Conservation (phyloP, 2,113 vertebrate genomes). For the Desmodus rotundus region DNA sequence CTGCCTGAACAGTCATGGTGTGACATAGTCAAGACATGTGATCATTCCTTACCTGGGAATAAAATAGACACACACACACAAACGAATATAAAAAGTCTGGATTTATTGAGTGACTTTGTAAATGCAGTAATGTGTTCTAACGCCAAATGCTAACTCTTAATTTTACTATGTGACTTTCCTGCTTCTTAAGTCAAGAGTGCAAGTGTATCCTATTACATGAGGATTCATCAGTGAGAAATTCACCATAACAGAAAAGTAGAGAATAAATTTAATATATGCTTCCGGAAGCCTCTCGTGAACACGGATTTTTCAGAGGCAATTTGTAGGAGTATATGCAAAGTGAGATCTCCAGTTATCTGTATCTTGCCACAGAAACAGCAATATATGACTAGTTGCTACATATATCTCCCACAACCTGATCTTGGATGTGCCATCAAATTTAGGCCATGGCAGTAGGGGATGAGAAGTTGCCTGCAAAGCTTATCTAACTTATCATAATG, state of each 20-base stretch:
- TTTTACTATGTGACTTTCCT: neutral
- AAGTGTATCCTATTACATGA: slow-evolving; percentile 38
- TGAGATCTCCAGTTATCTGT: slow-evolving; percentile 43
- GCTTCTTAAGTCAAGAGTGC: neutral
- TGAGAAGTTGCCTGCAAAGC: slow-evolving; percentile 21
- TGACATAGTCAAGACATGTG: slow-evolving; percentile 2
- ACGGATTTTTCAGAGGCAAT: slow-evolving; percentile 31
- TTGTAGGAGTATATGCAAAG: slow-evolving; percentile 61
- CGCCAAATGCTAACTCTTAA: slow-evolving; percentile 8
- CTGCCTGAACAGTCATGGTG: neutral
- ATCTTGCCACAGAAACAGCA: slow-evolving; percentile 44
- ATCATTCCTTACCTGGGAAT: slow-evolving; percentile 25
- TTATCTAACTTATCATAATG: too few relatives aligned
- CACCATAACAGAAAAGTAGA: neutral
- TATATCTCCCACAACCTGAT: slow-evolving; percentile 36
- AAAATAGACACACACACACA: neutral
- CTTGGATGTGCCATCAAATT: slow-evolving; percentile 47
- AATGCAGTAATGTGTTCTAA: slow-evolving; percentile 14
- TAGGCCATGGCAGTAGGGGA: slow-evolving; percentile 14
- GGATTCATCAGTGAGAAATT: slow-evolving; percentile 6
- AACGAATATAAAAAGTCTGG: neutral
- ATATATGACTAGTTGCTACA: slow-evolving; percentile 60
- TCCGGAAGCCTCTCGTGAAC: slow-evolving; percentile 38
- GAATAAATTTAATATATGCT: slow-evolving; percentile 38
- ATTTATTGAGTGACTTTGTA: slow-evolving; percentile 12